Conservation (phyloP, 2,797 vertebrate genomes). For the Protosalanx chinensis region DNA sequence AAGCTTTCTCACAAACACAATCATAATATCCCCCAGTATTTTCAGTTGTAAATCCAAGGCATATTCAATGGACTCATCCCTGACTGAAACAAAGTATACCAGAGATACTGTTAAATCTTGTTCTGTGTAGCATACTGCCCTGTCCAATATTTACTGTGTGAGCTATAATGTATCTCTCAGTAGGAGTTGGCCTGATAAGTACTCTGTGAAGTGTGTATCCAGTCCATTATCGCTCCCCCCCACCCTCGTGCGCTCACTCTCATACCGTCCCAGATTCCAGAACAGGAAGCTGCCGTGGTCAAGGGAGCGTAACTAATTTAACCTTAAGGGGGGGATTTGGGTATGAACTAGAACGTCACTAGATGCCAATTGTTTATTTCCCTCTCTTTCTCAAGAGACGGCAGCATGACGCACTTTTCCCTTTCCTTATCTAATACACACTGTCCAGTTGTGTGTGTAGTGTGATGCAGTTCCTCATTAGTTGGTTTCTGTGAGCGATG, state of each 20-base stretch:
- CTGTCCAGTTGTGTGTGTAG: background rate
- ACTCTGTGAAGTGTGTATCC: too few species aligned
- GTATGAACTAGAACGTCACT: conserved; percentile 39
- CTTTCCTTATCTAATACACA: background rate
- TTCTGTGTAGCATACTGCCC: too few species aligned
- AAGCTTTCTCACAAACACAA: conserved; percentile 23
- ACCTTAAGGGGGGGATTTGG: conserved; percentile 60
- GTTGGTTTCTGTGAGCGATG: too few species aligned
- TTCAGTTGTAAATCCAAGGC: too few species aligned
- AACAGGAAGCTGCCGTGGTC: conserved; percentile 59
- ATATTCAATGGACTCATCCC: too few species aligned
- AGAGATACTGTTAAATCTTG: too few species aligned
- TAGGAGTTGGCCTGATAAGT: too few species aligned
- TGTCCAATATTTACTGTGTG: too few species aligned
- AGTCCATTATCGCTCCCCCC: conserved; percentile 23
- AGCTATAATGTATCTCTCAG: too few species aligned
- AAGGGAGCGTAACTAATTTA: conserved; percentile 71
- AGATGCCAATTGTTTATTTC: conserved; percentile 19
- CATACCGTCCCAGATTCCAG: conserved; percentile 69
- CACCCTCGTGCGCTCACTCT: conserved; percentile 31
- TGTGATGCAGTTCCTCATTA: too few species aligned
- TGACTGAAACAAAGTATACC: background rate
- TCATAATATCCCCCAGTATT: too few species aligned
- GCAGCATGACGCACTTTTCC: conserved; percentile 9
- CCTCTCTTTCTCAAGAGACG: conserved; percentile 5